Conservation (phyloP, 2,113 vertebrate species). For the Vulpes lagopus region DNA sequence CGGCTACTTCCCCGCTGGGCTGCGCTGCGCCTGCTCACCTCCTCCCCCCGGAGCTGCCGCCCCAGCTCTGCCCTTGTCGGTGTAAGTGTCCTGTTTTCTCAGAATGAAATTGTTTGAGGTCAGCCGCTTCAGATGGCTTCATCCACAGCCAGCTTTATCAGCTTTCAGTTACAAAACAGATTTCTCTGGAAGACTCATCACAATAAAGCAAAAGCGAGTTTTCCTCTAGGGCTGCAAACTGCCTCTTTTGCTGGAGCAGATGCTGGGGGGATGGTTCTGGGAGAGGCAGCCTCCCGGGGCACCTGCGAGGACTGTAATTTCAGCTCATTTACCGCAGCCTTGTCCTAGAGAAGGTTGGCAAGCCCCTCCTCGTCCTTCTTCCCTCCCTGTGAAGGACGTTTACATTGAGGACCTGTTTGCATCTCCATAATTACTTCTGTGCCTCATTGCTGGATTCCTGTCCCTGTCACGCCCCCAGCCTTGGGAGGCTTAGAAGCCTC, state of each 20-base stretch:
- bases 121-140: slow-evolving; percentile 16
- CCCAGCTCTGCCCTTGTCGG: neutral
- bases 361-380: neutral
- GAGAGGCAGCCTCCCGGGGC: neutral
- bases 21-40: neutral
- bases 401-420: slow-evolving; percentile 5
- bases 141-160: neutral
- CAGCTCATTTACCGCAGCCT: slow-evolving; percentile 60
- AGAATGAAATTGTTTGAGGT: neutral
- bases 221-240: neutral
- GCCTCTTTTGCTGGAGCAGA: neutral
- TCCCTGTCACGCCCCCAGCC: neutral
- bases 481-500: neutral
- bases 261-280: neutral
- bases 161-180: slow-evolving; percentile 46
- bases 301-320: neutral
- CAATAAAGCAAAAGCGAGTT: slow-evolving; percentile 50
- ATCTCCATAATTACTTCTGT: slow-evolving; percentile 14
- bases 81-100: neutral
- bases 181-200: slow-evolving; percentile 56
- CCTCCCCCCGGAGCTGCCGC: neutral
- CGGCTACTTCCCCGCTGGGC: no score
- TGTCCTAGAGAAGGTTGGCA: neutral
- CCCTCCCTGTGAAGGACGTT: neutral
- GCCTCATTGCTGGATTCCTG: slow-evolving; percentile 11